Evolutionary conservation across 2,797 vertebrate species (phyloP), one percentile per base, ranked within the genome.

Genomic region (Oreonectes daqikongensis): DNA sequence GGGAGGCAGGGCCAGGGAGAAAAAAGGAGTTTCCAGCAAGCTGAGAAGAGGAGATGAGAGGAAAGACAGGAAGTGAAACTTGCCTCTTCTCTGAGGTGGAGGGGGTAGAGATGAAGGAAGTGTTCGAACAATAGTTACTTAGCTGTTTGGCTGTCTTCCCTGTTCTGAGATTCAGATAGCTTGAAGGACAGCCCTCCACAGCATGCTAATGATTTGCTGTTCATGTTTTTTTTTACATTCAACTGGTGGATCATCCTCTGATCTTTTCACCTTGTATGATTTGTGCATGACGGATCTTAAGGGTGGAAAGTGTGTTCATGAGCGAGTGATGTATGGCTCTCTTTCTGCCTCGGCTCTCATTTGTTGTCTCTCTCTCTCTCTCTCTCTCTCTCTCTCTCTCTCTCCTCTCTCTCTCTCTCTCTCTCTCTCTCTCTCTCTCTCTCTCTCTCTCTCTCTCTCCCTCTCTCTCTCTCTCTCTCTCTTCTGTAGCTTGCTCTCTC

Each of bases 21-120:
- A 68, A 75, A 50, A 80, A 64, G 4, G 50, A 79, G 79, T 79
- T 48, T 76, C 82, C 82, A 86, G 86, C 82, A 42, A n/a, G 59
- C 67, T 3, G 59, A 64, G 65, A 28, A 28, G 83, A 84, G 85
- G 84, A 83, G 82, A 85, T 86, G 85, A 89, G 86, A 82, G 88
- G 83, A 87, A 84, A 82, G 85, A 72, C 88, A 80, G 90, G 93
- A 93, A 91, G 90, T 85, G 88, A 88, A 88, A 90, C 88, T 84
- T 81, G 87, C 85, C 83, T 89, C 84, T 87, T 85, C 78, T 84
- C 85, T 81, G 87, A 87, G 88, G 85, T 85, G 84, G 74, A 79
- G 82, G 85, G 71, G 85, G 88, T 91, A 93, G 86, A 92, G 92
- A 90, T 90, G 93, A 90, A 95, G 94, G 94, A 95, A 95, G 93